These are phyloP conservation scores for Portunus trituberculatus DNA, from an alignment of 1,140 invertebrate species.

Conservation along the genomic window DNA sequence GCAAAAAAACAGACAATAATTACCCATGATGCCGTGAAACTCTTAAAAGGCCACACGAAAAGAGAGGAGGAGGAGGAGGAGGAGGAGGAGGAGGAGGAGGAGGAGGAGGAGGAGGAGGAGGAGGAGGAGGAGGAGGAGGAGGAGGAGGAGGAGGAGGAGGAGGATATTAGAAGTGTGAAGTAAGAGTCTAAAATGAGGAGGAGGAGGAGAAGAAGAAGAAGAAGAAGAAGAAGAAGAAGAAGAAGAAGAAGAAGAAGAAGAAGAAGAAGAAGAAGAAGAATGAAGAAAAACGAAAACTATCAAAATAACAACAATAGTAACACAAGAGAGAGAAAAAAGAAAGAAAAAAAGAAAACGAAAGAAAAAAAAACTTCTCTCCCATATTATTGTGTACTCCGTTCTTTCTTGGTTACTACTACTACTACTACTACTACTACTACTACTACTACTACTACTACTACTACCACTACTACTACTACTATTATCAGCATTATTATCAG, in stretches of 20 bases:
- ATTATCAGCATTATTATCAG: not conserved
- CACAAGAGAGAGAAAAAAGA: no score
- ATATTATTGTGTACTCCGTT: no score
- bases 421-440: not conserved
- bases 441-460: slow-evolving; percentile 17
- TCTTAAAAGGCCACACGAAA: no score
- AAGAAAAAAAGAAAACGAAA: no score
- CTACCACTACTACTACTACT: not conserved
- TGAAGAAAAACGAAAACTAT: no score
- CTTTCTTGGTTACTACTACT: not conserved
- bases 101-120: not conserved
- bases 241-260: slow-evolving; percentile 12
- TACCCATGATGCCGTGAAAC: no score
- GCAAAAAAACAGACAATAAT: no score
- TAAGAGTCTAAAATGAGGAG: not conserved
- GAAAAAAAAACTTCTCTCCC: no score
- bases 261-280: slow-evolving; percentile 12
- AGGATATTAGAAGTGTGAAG: not conserved
- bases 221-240: slow-evolving; percentile 9
- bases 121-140: no score
- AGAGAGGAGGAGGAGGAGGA: no score
- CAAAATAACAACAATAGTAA: no score
- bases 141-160: no score
- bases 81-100: not conserved
- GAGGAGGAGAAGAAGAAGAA: not conserved